Base-by-base conservation (phyloP, 2,113 vertebrate species). In the Machaerirhynchus nigripectus region DNA sequence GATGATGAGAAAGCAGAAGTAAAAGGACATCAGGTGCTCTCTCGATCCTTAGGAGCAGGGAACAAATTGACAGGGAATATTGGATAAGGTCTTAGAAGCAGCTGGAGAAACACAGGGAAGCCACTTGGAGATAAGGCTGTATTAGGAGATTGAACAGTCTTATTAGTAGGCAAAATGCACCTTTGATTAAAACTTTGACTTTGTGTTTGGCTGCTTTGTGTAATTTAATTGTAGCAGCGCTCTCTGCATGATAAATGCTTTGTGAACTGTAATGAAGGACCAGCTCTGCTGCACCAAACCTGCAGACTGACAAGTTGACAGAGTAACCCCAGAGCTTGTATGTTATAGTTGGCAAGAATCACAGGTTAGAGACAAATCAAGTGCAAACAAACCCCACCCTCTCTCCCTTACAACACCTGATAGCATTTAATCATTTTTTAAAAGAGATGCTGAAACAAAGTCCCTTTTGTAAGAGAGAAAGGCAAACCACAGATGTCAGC, bases 1-100 rank as follows among this genome's bases (percentile, higher is more conserved):
- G 52, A 57, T 21, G 47, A 57, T 0, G 0, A 46, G 30, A 50
- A 3, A 35, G 39, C 7, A 26, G 14, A 56, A 87, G 18, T 4
- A 7, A 65, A 37, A 77, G 30, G 28, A 59, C 33, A 50, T 35
- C 22, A 71, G 47, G 15, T 39, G 5, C 39, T 52, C 40, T 26
- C 47, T 77, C 69, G 42, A 1, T 40, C 24, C 31, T 52, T 26
- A 42, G 10, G 31, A 81, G 28, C 24, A 49, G 27, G 39, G 16
- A 78, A 31, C 7, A 77, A 59, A 69, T 13, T 2, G 1, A n/a
- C 77, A 67, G 11, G 12, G 39, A 67, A 44, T 71, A 33, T 3
- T 77, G 39, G 52, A 63, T 31, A 40, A 73, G n/a, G 15, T 42
- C 33, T 81, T 24, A 10, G 28, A 92, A 70, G 27, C 28, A 89